Base-by-base conservation (phyloP, 2,797 vertebrate genomes). In the Nothura maculosa region DNA sequence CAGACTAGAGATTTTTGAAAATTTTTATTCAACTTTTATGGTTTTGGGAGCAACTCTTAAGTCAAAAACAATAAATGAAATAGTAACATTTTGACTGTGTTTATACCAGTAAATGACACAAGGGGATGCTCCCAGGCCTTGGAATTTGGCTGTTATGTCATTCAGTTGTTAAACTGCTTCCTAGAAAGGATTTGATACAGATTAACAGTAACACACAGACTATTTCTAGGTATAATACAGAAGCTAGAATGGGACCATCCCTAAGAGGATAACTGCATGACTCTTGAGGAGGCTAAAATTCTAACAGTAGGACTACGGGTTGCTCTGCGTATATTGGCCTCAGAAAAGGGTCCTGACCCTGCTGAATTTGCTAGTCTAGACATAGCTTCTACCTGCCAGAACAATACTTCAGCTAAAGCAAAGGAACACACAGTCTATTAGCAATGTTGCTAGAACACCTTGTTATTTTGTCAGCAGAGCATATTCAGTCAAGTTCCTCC, bases 151-250 rank as follows among this genome's bases (percentile, higher is more conserved):
- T 66, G 25, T 2, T 17, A 27, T 11, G 17, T 68, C 58, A 20
- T 30, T 64, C 28, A 18, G 12, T 69, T 69, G 28, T 55, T n/a
- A 50, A 50, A 50, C 25, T 50, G 48, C 24, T 25, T 24, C 48
- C 69, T 73, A 28, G 38, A 42, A 78, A 6, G 11, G 50, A n/a
- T 90, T 87, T 81, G 57, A 38, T 40, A 62, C 81, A 17, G 6
- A 20, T 64, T 43, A 4, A 1, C 1, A 64, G 52, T 55, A 88
- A 5, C 50, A 6, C 11, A 54, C 43, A 47, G 8, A 76, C 10
- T 36, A 18, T 61, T 94, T 92, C 78, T 84, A 87, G 81, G 81
- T 8, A 30, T 32, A 45, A 28, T 80, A 52, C 82, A 61, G 64
- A 61, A 89, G 55, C 55, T 70, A 80, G 30, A 32, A 81, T 12